These are phyloP conservation scores for Hemiprocne comata DNA, from an alignment of 2,113 vertebrate genomes.

Conservation along the genomic window DNA sequence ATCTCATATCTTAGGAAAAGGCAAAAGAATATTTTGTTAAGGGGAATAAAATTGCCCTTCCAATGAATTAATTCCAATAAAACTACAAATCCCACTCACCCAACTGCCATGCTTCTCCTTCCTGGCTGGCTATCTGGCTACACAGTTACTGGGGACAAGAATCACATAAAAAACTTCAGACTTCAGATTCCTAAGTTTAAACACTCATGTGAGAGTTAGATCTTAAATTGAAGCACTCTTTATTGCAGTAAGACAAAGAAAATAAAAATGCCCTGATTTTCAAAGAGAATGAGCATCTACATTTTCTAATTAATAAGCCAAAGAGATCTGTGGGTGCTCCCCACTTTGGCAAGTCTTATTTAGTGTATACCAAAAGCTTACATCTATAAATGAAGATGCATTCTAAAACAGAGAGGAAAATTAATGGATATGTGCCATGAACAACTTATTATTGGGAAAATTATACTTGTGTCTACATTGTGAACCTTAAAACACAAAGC, in stretches of 20 bases:
- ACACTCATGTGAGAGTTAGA: background rate
- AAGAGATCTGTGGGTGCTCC: background rate
- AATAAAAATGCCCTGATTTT: background rate
- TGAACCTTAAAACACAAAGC: background rate
- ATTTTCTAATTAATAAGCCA: background rate
- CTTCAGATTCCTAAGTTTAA: background rate
- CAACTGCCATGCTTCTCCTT: background rate
- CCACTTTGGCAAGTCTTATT: background rate
- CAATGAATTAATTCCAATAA: background rate
- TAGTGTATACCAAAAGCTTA: background rate
- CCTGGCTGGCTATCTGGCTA: background rate
- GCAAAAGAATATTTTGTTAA: background rate
- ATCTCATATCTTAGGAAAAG: background rate
- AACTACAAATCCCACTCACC: background rate
- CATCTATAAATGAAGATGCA: background rate
- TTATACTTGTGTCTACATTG: background rate
- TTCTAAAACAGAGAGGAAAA: background rate
- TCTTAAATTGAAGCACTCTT: background rate
- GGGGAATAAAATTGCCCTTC: background rate
- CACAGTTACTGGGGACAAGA: background rate
- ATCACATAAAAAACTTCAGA: background rate
- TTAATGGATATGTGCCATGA: background rate
- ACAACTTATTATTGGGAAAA: background rate
- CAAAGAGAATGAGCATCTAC: background rate
- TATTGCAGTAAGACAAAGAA: background rate